Conservation (phyloP, 2,888 invertebrate species). For the Drosophila stalkeri region DNA sequence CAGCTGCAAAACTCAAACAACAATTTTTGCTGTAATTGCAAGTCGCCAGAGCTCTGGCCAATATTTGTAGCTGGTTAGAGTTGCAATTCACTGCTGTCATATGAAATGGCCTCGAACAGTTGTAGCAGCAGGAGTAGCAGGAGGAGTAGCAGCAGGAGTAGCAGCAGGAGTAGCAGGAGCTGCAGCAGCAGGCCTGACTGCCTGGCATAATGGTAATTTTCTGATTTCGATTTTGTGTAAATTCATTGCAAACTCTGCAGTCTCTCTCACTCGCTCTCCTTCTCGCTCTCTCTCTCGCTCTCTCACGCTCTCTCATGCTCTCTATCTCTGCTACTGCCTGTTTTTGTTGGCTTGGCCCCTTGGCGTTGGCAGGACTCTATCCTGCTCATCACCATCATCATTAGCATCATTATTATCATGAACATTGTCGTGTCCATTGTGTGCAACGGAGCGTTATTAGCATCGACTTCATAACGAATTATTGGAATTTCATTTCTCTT, state of each 20-base stretch:
- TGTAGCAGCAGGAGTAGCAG: background rate
- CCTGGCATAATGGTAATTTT: slow-evolving; percentile 75
- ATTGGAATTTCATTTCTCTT: slow-evolving; percentile 63
- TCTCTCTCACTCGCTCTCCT: background rate
- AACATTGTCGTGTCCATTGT: slow-evolving; percentile 54
- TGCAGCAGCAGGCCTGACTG: slow-evolving; percentile 45
- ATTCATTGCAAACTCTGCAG: slow-evolving; percentile 70
- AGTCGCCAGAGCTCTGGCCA: slow-evolving; percentile 64
- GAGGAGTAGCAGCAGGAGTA: background rate
- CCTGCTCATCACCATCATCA: slow-evolving; percentile 15
- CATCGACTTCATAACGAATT: slow-evolving; percentile 78
- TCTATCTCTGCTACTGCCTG: slow-evolving; percentile 14
- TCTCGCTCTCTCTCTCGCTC: no score
- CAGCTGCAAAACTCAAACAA: slow-evolving; percentile 55
- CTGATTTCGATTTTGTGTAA: slow-evolving; percentile 79
- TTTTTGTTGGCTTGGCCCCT: slow-evolving; percentile 37
- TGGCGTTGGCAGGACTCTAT: slow-evolving; percentile 17
- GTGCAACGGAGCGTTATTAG: slow-evolving; percentile 74
- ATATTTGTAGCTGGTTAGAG: slow-evolving; percentile 77
- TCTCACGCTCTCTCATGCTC: background rate
- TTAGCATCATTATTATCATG: slow-evolving; percentile 22
- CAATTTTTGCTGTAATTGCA: slow-evolving; percentile 78
- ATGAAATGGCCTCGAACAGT: slow-evolving; percentile 45
- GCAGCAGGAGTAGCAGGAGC: background rate
- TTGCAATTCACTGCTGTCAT: slow-evolving; percentile 70